Percentiles rank a stretch among this genome's conserved stretches.
Conservation (phyloP, 1,140 invertebrate genomes). For the Drosophila erecta region DNA sequence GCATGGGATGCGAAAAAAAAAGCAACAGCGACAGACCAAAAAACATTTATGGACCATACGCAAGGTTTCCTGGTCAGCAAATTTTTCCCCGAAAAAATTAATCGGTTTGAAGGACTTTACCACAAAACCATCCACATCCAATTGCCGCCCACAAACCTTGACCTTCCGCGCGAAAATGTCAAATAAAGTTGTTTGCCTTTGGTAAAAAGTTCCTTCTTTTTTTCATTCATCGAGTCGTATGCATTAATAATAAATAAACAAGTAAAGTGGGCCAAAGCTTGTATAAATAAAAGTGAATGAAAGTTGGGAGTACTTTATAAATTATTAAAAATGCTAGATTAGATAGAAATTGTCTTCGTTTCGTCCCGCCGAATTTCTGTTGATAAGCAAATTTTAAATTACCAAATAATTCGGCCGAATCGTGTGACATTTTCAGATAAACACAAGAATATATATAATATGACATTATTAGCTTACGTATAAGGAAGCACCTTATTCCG, state of each 20-base stretch:
- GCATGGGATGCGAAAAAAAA: constrained; percentile 43
- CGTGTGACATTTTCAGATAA: constrained; percentile 10
- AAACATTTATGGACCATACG: constrained; percentile 44
- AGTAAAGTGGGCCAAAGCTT: constrained; percentile 26
- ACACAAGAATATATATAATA: constrained; percentile 25
- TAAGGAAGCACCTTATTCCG: constrained; percentile 28
- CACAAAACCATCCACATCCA: constrained; percentile 1
- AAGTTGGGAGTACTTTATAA: constrained; percentile 20
- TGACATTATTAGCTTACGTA: constrained; percentile 21
- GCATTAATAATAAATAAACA: constrained; percentile 39
- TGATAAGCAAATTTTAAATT: constrained; percentile 33
- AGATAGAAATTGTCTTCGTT: constrained; percentile 21
- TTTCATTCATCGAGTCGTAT: neutral
- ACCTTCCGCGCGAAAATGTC: constrained; percentile 35
- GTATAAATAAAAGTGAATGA: constrained; percentile 44
- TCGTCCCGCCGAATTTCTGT: neutral
- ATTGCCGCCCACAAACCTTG: constrained; percentile 23
- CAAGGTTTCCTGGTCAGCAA: constrained; percentile 35
- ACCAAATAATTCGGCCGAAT: constrained; percentile 23
- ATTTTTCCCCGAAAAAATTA: constrained; percentile 11
- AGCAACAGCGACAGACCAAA: constrained; percentile 14
- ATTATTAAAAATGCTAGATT: constrained; percentile 29
- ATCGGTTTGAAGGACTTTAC: constrained; percentile 15
- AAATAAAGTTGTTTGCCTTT: constrained; percentile 34
- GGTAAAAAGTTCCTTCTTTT: constrained; percentile 5